Evolutionary conservation across 2,888 invertebrate species (phyloP), one percentile per base, ranked within the genome.

Genomic region (Alentia gelatinosa): DNA sequence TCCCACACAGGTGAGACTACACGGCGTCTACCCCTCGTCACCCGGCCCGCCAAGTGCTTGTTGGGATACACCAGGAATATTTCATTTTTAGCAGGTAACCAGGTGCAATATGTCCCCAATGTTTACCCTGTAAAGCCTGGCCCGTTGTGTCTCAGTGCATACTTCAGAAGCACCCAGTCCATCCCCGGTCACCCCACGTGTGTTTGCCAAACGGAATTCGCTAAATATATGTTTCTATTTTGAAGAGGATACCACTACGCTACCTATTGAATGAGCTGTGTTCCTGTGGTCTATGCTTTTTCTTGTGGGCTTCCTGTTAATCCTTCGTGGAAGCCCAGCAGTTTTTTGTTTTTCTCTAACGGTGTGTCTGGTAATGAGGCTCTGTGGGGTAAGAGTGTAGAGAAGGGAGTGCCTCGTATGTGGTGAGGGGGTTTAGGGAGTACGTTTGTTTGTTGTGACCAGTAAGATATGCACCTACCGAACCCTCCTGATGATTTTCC

Each of bases 231-330:
- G 68, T 68, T 19, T 68, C 68, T 68, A 68, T 68, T 68, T 68
- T 68, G 68, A 68, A 68, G n/a, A 68, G 68, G 68, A 56, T 56
- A 56, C 56, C 56, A 56, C 19, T n/a, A 56, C 56, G 56, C n/a
- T 56, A 56, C 19, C 23, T n/a, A 56, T 56, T 56, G 56, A 56
- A 12, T 56, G 56, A 56, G n/a, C 9, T 56, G 23, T 56, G 56
- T 56, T 7, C 47, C 47, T 42, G 9, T 42, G 47, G 47, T 56
- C 56, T 56, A n/a, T 1, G n/a, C 23, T n/a, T 56, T 56, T 56
- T n/a, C n/a, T 56, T 56, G 56, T 56, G 56, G 56, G 3, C 56
- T 56, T 56, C 3, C 19, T 9, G 56, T 56, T n/a, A 56, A 56
- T 56, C 56, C 56, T 5, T 56, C 3, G 56, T n/a, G 19, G 15